phyloP scores from a whole-genome alignment of 2,888 invertebrate species.

The Tenthredo distinguenda region DNA sequence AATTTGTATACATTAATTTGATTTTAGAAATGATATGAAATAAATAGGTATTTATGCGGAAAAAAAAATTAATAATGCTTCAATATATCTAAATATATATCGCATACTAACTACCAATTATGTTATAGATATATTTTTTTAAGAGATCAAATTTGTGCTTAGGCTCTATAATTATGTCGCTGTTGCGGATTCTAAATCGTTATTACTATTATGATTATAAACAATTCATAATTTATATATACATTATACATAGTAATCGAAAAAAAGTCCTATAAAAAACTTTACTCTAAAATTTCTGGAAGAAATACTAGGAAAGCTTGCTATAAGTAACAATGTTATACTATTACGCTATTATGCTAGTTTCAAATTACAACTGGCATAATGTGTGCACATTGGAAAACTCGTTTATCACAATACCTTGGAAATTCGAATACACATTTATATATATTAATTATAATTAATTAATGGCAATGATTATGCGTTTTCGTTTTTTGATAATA shows the following conservation, averaged over 20 bases:
- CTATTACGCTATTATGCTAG: constrained; percentile 27
- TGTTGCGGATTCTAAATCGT: constrained; percentile 1
- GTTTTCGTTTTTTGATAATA: background rate
- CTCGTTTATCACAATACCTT: constrained; percentile 47
- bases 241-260: constrained; percentile 61
- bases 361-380: constrained; percentile 26
- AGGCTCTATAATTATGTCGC: constrained; percentile 28
- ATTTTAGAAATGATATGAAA: constrained; percentile 61
- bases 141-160: constrained; percentile 45
- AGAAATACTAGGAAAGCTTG: constrained; percentile 57
- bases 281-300: constrained; percentile 62
- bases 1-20: constrained; percentile 63
- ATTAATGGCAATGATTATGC: constrained; percentile 25
- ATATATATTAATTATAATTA: background rate
- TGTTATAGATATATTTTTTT: background rate
- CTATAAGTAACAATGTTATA: constrained; percentile 8
- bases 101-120: background rate
- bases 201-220: constrained; percentile 23
- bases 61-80: background rate
- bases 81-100: background rate
- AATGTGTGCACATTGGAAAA: constrained; percentile 43
- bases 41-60: constrained; percentile 53
- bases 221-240: constrained; percentile 14
- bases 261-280: constrained; percentile 68
- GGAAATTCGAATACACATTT: constrained; percentile 21